These are phyloP conservation scores for Dendropsophus ebraccatus DNA, from an alignment of 2,113 vertebrate genomes.

Conservation along the genomic window DNA sequence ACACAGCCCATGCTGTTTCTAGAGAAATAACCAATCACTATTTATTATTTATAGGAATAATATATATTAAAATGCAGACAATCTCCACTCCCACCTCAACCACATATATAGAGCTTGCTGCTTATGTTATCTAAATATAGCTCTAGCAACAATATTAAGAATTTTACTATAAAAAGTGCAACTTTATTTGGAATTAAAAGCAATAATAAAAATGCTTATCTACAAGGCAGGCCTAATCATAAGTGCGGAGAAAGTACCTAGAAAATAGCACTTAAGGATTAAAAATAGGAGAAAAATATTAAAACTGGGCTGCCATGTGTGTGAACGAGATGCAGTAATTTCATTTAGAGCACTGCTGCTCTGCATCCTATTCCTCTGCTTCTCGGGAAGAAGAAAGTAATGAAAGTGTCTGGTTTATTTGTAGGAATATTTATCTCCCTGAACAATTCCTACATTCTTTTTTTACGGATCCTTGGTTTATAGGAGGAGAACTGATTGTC, in stretches of 20 bases:
- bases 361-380: constrained; percentile 15
- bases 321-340: constrained; percentile 28
- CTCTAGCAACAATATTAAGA: neutral
- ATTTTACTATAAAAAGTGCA: neutral
- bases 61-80: neutral
- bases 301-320: neutral
- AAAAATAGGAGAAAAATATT: neutral
- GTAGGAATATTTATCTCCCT: constrained; percentile 35
- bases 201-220: neutral
- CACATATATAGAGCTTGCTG: neutral
- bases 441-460: neutral
- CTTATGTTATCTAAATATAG: neutral
- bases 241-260: neutral
- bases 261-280: neutral
- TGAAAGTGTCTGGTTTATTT: constrained; percentile 31
- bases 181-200: neutral
- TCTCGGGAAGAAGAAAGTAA: constrained; percentile 34
- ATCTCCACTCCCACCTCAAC: neutral
- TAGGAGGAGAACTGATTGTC: neutral
- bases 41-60: no score
- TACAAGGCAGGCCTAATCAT: neutral
- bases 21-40: no score
- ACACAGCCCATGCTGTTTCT: neutral
- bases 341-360: constrained; percentile 26
- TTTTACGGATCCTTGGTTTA: neutral